Base-by-base conservation (phyloP, 1,140 invertebrate genomes). In the Rhopalosiphum padi region DNA sequence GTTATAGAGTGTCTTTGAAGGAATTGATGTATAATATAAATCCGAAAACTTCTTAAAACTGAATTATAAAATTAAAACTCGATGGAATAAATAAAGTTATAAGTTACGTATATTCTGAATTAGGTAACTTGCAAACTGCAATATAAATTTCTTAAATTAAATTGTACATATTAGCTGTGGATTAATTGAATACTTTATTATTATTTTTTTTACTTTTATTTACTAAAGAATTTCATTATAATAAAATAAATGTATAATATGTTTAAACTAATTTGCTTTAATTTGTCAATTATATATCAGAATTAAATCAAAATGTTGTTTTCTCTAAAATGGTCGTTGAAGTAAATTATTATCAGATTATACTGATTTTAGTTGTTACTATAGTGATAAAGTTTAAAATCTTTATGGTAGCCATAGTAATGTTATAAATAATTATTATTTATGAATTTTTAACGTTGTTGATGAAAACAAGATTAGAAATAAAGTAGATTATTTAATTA, bases 11-110 rank as follows among this genome's bases (percentile, higher is more conserved):
- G 85, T 86, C 9, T 43, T 41, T 41, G 41, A 41, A 41, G 37
- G 9, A 25, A 86, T 43, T 43, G 37, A 86, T 86, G 30, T 41
- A 43, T 41, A 41, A 43, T 43, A 43, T 86, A 86, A 25, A 86
- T 46, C 23, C 11, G 9, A 4, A 86, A 43, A 86, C 60, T 77
- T 46, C 8, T 30, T 86, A n/a, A n/a, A 86, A 86, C 41, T 46
- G 30, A 30, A 86, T 86, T 86, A 46, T 46, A 46, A 86, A 86
- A 86, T 86, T 46, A 86, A 86, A 77, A 86, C 23, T 86, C 11
- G 22, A 43, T 43, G 37, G 23, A 83, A 83, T 83, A 83, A 83
- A 37, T 83, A 41, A 41, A 37, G 60, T 77, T n/a, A n/a, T 77
- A 77, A 77, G 30, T 77, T 18, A 41, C 41, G 41, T 41, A 77